Evolutionary conservation across 2,113 vertebrate species (phyloP).

Genomic region (Tautogolabrus adspersus): DNA sequence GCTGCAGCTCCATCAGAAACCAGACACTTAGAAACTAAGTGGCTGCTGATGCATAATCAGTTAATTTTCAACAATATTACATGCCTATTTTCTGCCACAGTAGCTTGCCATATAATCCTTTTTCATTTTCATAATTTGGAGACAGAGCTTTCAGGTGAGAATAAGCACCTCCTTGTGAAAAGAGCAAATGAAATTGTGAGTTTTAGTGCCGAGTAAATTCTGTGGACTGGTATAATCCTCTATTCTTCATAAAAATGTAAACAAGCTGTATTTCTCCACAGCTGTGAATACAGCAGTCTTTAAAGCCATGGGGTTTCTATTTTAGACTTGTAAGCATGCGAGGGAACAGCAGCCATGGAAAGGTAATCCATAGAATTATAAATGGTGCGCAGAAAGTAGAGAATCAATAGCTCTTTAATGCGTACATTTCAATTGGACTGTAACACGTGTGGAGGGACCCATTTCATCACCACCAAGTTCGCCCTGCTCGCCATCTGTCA

Average conservation of each 20-base stretch:
- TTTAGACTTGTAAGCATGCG: constrained; percentile 29
- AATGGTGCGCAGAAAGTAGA: constrained; percentile 62
- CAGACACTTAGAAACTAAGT: constrained; percentile 14
- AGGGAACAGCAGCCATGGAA: constrained; percentile 32
- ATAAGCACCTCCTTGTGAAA: background rate
- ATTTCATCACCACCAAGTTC: constrained; percentile 20
- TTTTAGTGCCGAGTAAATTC: background rate
- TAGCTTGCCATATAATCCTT: background rate
- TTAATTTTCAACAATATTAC: constrained; percentile 13
- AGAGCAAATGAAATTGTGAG: constrained; percentile 6
- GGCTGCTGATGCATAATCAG: constrained; percentile 31
- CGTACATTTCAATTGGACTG: constrained; percentile 36
- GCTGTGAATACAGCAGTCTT: constrained; percentile 20
- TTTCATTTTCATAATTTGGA: constrained; percentile 23
- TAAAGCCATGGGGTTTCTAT: background rate
- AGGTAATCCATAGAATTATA: constrained; percentile 71
- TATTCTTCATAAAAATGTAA: constrained; percentile 35
- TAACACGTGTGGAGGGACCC: background rate
- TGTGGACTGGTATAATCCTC: constrained; percentile 32
- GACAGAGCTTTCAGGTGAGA: background rate
- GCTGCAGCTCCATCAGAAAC: constrained; percentile 25
- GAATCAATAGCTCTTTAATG: constrained; percentile 67
- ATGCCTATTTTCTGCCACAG: constrained; percentile 35
- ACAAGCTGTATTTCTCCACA: constrained; percentile 13
- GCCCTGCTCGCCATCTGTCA: constrained; percentile 8